A percentile compares a stretch with the other conserved stretches of the same genome.
Evolutionary conservation across 2,113 vertebrate genomes (phyloP).

Genomic region (Eolophus roseicapilla): DNA sequence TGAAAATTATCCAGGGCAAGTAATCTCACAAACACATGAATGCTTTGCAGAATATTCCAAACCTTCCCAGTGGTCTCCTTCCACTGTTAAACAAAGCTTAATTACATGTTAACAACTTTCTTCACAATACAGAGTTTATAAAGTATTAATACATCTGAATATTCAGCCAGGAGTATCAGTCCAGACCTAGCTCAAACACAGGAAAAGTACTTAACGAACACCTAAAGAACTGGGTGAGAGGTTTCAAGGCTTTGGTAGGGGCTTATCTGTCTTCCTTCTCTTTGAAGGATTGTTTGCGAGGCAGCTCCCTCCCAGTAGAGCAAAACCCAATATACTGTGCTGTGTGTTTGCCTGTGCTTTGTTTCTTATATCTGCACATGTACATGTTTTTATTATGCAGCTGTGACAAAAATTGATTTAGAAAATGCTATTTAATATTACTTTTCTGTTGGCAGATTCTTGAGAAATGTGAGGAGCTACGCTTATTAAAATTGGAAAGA

Average conservation of each 20-base stretch:
- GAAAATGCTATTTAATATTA: background rate
- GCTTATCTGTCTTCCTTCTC: background rate
- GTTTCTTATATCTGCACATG: background rate
- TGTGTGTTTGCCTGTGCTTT: background rate
- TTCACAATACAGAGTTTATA: background rate
- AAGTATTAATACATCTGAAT: background rate
- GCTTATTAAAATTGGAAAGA: slow-evolving; percentile 61
- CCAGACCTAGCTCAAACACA: background rate
- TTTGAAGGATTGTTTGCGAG: background rate
- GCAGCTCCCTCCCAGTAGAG: background rate
- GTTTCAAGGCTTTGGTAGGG: background rate
- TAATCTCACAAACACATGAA: background rate
- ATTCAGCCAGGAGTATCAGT: background rate
- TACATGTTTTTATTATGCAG: background rate
- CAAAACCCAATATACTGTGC: background rate
- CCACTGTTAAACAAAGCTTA: background rate
- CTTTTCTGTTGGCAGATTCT: slow-evolving; percentile 59
- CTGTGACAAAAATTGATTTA: background rate
- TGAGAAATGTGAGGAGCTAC: slow-evolving; percentile 73
- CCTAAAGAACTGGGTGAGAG: background rate
- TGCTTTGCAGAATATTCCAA: background rate
- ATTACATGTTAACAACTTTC: background rate
- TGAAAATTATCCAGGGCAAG: background rate
- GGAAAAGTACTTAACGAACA: background rate
- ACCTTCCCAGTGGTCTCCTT: background rate